These are phyloP conservation scores for Enteromius mattozi DNA, from an alignment of 2,797 vertebrate genomes.

Conservation along the genomic window DNA sequence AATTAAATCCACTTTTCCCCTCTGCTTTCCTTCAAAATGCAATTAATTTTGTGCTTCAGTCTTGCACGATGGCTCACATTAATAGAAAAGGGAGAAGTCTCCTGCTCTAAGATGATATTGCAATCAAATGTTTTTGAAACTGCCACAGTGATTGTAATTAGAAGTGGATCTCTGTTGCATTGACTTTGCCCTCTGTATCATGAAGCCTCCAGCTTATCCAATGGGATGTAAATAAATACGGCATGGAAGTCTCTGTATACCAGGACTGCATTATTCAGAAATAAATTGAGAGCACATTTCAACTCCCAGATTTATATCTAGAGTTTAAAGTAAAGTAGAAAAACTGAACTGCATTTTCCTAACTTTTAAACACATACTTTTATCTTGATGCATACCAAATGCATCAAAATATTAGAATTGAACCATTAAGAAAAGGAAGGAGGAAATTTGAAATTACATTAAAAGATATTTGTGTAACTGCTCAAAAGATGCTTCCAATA, in stretches of 20 bases:
- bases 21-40: slow-evolving; percentile 52
- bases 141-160: slow-evolving; percentile 44
- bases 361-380: not conserved
- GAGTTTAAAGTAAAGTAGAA: not conserved
- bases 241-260: not conserved
- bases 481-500: not conserved
- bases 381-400: not conserved
- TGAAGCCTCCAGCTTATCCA: not conserved
- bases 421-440: not conserved
- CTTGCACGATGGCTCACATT: slow-evolving; percentile 55
- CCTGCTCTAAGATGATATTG: slow-evolving; percentile 55
- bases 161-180: slow-evolving; percentile 15
- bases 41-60: slow-evolving; percentile 69
- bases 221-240: not conserved
- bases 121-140: slow-evolving; percentile 66
- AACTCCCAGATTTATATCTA: not conserved
- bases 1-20: slow-evolving; percentile 56
- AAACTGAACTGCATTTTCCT: not conserved
- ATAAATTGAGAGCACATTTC: not conserved
- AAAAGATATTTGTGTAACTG: not conserved
- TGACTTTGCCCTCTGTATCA: not conserved
- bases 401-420: not conserved
- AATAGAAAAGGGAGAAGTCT: slow-evolving; percentile 57
- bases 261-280: not conserved
- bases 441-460: not conserved